phyloP scores from a whole-genome alignment of 1,140 invertebrate species.

The Schlechtendalia chinensis region DNA sequence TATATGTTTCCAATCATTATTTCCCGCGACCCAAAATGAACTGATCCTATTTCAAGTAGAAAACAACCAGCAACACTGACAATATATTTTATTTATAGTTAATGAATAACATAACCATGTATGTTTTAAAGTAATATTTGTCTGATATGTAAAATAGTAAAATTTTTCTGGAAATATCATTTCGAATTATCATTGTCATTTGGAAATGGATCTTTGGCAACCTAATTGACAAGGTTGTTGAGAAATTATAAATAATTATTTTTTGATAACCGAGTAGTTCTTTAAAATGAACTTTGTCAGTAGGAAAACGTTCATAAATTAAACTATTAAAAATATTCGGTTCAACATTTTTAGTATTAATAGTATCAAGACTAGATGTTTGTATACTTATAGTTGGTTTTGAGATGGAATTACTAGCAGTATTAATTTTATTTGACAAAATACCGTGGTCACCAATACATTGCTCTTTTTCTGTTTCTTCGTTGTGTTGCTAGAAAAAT shows the following conservation, averaged over 20 bases:
- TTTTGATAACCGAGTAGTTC: conserved; percentile 4
- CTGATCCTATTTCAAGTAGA: conserved; percentile 5
- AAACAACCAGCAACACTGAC: conserved; percentile 23
- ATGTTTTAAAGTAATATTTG: conserved; percentile 25
- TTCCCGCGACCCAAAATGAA: too few species aligned
- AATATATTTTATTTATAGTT: conserved; percentile 29
- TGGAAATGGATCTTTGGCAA: background rate
- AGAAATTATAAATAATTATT: conserved; percentile 21
- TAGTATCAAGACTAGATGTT: conserved; percentile 26
- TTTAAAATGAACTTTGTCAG: conserved; percentile 32
- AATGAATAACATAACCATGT: conserved; percentile 16
- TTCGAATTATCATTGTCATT: conserved; percentile 18
- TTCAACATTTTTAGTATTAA: conserved; percentile 28
- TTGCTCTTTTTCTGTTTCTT: conserved; percentile 36
- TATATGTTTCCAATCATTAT: too few species aligned
- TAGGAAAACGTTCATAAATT: conserved; percentile 24
- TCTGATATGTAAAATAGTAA: conserved; percentile 24
- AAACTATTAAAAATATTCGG: conserved; percentile 29
- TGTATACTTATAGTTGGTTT: background rate
- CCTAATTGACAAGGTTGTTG: background rate
- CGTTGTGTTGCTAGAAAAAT: conserved; percentile 8
- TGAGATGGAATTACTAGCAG: conserved; percentile 4
- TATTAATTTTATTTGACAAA: conserved; percentile 12
- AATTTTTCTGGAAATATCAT: conserved; percentile 17
- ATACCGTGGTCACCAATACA: conserved; percentile 5